These are phyloP conservation scores for Ischnus inquisitorius DNA, from an alignment of 2,888 invertebrate genomes.

Conservation along the genomic window DNA sequence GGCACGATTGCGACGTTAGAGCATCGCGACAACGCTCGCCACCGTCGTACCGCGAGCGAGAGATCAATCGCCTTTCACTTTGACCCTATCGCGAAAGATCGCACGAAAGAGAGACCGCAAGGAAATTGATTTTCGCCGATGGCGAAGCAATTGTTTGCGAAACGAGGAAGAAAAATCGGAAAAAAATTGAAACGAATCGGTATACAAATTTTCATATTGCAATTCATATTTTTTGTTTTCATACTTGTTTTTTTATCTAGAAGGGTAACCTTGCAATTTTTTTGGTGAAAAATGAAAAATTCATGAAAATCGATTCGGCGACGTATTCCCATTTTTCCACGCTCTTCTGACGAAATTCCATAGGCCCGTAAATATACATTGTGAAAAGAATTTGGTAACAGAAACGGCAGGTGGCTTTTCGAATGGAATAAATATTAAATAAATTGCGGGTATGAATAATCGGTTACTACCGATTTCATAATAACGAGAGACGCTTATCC, in stretches of 20 bases:
- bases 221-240: no score
- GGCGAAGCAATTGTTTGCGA: background rate
- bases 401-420: background rate
- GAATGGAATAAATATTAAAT: background rate
- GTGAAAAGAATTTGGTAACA: no score
- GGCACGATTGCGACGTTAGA: slow-evolving; percentile 49
- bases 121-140: background rate
- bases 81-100: slow-evolving; percentile 48
- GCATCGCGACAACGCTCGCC: slow-evolving; percentile 5
- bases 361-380: no score
- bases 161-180: background rate
- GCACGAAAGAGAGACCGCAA: background rate
- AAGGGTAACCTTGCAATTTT: no score
- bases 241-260: no score
- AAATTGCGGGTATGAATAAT: background rate
- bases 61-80: slow-evolving; percentile 64
- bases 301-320: no score
- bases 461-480: background rate
- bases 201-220: no score
- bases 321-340: no score
- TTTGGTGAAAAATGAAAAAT: no score
- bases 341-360: no score
- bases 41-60: slow-evolving; percentile 33
- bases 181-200: no score
- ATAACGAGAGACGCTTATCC: background rate